phyloP scores from a whole-genome alignment of 2,113 vertebrate genomes.

The Podilymbus podiceps region DNA sequence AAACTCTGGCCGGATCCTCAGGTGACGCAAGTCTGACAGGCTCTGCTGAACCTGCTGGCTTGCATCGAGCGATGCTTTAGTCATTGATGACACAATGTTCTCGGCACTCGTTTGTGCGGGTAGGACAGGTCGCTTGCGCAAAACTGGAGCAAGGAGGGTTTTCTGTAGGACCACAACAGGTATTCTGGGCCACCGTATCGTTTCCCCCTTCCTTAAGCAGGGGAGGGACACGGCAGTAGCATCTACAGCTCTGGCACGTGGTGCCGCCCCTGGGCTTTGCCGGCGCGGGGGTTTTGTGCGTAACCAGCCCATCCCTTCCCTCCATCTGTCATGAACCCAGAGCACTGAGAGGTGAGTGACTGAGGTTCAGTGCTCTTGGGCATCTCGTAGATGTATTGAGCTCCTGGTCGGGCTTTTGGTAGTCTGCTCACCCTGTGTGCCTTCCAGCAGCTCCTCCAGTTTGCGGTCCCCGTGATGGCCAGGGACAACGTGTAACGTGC shows the following conservation, averaged over 20 bases:
- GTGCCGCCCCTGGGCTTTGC: background rate
- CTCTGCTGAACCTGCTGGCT: background rate
- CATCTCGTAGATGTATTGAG: accelerated
- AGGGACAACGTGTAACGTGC: background rate
- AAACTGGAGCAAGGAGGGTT: background rate
- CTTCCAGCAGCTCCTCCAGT: background rate
- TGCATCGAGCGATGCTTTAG: background rate
- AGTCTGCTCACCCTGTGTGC: background rate
- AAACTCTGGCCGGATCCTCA: background rate
- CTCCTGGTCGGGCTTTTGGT: background rate
- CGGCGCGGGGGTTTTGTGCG: accelerated
- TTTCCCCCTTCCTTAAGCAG: background rate
- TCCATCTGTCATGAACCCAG: background rate
- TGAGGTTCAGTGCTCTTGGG: background rate
- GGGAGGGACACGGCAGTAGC: background rate
- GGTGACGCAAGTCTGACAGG: background rate
- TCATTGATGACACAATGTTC: background rate
- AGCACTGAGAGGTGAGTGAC: accelerated
- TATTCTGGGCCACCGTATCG: accelerated
- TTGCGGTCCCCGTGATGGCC: accelerated
- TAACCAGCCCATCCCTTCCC: background rate
- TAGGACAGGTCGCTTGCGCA: background rate
- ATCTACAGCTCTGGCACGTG: background rate
- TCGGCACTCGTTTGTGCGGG: background rate
- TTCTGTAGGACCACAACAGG: background rate